phyloP scores from a whole-genome alignment of 2,888 invertebrate species.

The Carpatolechia fugitivella region DNA sequence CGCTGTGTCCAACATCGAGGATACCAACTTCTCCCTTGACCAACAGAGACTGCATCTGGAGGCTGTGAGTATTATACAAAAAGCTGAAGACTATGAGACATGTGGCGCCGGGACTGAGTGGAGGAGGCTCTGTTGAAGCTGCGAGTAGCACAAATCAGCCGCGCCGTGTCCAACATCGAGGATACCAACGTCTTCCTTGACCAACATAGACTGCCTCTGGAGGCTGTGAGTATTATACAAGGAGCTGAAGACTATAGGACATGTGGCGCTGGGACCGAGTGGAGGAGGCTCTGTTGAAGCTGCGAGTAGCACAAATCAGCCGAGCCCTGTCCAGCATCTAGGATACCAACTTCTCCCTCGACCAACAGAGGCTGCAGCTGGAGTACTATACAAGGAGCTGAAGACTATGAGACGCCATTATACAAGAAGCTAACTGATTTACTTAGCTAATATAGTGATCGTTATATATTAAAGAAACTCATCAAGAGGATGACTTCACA shows the following conservation, averaged over 20 bases:
- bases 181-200: slow-evolving; percentile 83
- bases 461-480: no score
- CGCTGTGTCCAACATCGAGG: slow-evolving; percentile 81
- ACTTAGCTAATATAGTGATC: no score
- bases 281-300: no score
- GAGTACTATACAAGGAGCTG: slow-evolving; percentile 54
- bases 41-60: slow-evolving; percentile 85
- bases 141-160: slow-evolving; percentile 83
- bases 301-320: slow-evolving; percentile 83
- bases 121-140: no score
- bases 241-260: not conserved
- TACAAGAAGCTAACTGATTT: no score
- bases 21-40: slow-evolving; percentile 83
- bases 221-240: slow-evolving; percentile 74
- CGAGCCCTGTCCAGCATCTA: slow-evolving; percentile 82
- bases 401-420: not conserved
- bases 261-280: no score
- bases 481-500: no score
- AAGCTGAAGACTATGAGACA: no score
- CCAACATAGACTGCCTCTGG: slow-evolving; percentile 84
- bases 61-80: slow-evolving; percentile 68
- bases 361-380: slow-evolving; percentile 84
- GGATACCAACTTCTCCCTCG: slow-evolving; percentile 82
- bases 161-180: slow-evolving; percentile 81
- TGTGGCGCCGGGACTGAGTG: no score